These are phyloP conservation scores for Urocitellus parryii DNA, from an alignment of 2,113 vertebrate genomes.

Conservation along the genomic window DNA sequence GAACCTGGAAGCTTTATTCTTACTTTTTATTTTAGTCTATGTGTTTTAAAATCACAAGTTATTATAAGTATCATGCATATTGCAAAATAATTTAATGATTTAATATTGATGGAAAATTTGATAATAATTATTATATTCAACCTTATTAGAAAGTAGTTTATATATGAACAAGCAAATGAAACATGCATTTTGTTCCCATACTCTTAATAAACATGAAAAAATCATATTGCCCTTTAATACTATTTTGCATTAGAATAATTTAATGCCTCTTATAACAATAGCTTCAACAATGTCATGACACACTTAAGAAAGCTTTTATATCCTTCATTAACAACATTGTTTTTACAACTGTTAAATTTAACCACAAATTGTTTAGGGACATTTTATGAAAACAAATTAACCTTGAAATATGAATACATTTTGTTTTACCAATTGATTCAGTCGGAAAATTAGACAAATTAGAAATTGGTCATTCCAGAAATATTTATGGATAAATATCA, in stretches of 20 bases:
- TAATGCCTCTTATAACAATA: slow-evolving; percentile 12
- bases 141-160: neutral
- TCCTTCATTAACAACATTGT: slow-evolving; percentile 29
- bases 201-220: neutral
- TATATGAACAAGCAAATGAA: neutral
- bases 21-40: neutral
- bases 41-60: neutral
- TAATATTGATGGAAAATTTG: neutral
- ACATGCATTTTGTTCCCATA: neutral
- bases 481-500: neutral
- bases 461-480: slow-evolving; percentile 13
- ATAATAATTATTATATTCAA: neutral
- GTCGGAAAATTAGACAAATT: neutral
- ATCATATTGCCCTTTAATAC: neutral
- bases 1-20: neutral
- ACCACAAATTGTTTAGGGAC: neutral
- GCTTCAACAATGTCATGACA: neutral
- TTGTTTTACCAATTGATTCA: neutral
- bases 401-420: slow-evolving; percentile 4
- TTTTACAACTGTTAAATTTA: slow-evolving; percentile 46
- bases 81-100: neutral
- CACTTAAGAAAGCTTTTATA: neutral
- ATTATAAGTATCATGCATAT: neutral
- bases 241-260: slow-evolving; percentile 22
- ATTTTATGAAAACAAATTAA: slow-evolving; percentile 34